phyloP scores from a whole-genome alignment of 2,113 vertebrate species.

The Nerophis lumbriciformis region DNA sequence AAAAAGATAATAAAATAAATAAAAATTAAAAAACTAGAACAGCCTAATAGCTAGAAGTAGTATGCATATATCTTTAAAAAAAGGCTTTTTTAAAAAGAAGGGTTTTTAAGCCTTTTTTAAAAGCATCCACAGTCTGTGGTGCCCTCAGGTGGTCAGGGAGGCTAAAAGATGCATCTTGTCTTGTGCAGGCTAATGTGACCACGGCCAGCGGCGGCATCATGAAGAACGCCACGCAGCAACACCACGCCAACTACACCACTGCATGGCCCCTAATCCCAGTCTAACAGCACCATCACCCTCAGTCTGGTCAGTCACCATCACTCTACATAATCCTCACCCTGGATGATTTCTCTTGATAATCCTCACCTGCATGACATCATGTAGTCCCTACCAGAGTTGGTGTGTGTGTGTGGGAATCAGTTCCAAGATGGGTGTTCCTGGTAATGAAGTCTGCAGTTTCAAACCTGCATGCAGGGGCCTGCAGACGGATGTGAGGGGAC shows the following conservation, averaged over 20 bases:
- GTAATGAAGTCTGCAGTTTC: conserved; percentile 52
- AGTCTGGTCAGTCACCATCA: conserved; percentile 1
- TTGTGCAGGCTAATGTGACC: conserved; percentile 28
- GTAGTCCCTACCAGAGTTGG: no score
- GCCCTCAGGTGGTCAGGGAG: no score
- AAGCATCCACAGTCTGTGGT: no score
- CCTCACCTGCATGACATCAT: no score
- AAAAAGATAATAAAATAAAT: no score
- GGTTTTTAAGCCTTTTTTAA: no score
- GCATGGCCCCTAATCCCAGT: background rate
- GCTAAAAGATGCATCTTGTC: background rate
- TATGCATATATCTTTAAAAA: no score
- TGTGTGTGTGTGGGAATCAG: conserved; percentile 6
- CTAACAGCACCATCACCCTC: background rate
- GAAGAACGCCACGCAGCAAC: background rate
- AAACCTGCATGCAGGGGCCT: conserved; percentile 59
- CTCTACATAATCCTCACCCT: background rate
- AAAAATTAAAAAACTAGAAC: no score
- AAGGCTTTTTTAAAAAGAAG: no score
- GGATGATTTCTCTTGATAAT: no score
- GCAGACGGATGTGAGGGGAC: conserved; percentile 49
- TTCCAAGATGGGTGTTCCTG: conserved; percentile 8
- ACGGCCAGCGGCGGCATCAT: conserved; percentile 3
- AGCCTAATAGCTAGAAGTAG: no score
- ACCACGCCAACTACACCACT: background rate